These are phyloP conservation scores for Zalophus californianus DNA, from an alignment of 2,797 vertebrate species.

Conservation along the genomic window DNA sequence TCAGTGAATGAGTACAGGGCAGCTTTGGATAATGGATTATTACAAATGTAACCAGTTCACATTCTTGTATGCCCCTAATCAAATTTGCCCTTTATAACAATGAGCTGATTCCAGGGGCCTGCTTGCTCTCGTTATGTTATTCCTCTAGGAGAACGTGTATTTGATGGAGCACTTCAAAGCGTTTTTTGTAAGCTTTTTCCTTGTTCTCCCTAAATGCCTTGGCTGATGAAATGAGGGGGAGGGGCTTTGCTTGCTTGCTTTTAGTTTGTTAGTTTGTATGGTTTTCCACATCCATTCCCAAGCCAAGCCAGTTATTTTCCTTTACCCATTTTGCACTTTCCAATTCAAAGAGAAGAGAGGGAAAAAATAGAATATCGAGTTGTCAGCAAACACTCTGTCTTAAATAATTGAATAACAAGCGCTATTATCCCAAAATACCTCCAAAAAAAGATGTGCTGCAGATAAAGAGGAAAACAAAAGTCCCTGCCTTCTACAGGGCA, in stretches of 20 bases:
- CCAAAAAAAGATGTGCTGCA: slow-evolving; percentile 41
- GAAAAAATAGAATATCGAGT: slow-evolving; percentile 69
- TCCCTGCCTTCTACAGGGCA: slow-evolving; percentile 31
- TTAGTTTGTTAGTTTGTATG: neutral
- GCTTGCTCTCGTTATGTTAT: slow-evolving; percentile 15
- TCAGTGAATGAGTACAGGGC: neutral
- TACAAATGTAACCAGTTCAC: slow-evolving; percentile 56
- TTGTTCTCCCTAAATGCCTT: neutral
- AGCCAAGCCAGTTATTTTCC: slow-evolving; percentile 62
- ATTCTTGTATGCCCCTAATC: slow-evolving; percentile 50
- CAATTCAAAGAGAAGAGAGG: slow-evolving; percentile 59
- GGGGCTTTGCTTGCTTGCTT: neutral
- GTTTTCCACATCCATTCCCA: neutral
- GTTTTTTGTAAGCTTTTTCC: neutral
- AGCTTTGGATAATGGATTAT: slow-evolving; percentile 42
- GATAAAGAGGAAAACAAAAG: slow-evolving; percentile 47
- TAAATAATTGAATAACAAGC: slow-evolving; percentile 83
- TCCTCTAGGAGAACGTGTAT: neutral
- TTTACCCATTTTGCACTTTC: slow-evolving; percentile 62
- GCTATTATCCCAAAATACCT: slow-evolving; percentile 75
- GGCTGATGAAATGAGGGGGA: neutral
- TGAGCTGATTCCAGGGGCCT: neutral
- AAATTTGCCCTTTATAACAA: slow-evolving; percentile 58
- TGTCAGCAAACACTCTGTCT: slow-evolving; percentile 79
- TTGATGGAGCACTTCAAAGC: neutral